These are phyloP conservation scores for Hydra vulgaris DNA, from an alignment of 30 jellyfish, hydroid and myxozoan genomes.

Conservation along the genomic window DNA sequence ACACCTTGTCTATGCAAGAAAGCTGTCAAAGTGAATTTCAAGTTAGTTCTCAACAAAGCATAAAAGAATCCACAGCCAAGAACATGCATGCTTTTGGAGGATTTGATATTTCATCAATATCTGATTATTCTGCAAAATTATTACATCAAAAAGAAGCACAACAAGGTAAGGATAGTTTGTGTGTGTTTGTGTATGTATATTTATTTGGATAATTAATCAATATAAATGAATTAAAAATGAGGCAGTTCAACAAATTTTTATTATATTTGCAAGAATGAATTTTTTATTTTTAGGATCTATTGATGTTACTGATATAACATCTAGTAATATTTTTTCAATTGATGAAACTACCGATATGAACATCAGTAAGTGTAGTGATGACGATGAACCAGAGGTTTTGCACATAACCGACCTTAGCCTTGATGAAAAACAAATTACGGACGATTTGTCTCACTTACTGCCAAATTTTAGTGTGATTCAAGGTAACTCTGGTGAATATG, in stretches of 20 bases:
- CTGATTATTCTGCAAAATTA: background rate
- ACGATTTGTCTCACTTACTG: background rate
- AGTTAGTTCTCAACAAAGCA: constrained; percentile 17
- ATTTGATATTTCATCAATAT: constrained; percentile 15
- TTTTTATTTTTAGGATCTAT: constrained; percentile 12
- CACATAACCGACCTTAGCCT: constrained; percentile 9
- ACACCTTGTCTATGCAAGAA: background rate
- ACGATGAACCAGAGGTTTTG: background rate
- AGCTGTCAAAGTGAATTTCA: background rate
- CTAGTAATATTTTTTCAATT: background rate
- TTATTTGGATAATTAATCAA: too few relatives aligned
- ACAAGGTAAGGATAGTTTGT: background rate
- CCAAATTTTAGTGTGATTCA: background rate
- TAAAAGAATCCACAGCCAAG: constrained; percentile 31
- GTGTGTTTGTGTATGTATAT: too few relatives aligned
- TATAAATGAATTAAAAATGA: too few relatives aligned
- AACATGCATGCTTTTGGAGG: constrained; percentile 28
- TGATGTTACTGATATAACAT: constrained; percentile 10
- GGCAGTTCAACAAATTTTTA: too few relatives aligned
- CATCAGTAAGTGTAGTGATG: background rate
- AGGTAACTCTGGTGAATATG: background rate
- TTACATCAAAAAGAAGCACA: background rate
- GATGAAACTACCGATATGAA: background rate
- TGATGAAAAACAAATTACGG: background rate
- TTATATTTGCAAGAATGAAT: background rate